These are phyloP conservation scores for Melanotaenia trifasciata DNA, from an alignment of 2,797 vertebrate genomes.

Conservation along the genomic window DNA sequence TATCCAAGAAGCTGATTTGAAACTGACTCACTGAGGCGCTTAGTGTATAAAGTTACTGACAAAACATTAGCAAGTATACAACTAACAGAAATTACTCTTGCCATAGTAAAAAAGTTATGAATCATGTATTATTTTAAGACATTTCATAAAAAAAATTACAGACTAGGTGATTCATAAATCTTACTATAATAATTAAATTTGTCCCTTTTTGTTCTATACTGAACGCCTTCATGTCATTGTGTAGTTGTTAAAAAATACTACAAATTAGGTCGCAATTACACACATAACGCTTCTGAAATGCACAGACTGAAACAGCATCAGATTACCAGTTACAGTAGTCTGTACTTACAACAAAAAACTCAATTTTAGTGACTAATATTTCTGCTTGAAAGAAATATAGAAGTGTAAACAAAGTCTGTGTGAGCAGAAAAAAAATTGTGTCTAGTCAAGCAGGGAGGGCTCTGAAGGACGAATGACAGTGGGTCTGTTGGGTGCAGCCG, in stretches of 20 bases:
- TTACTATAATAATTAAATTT: slow-evolving; percentile 34
- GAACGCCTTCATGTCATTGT: slow-evolving; percentile 20
- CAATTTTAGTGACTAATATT: slow-evolving; percentile 24
- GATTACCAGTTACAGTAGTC: slow-evolving; percentile 47
- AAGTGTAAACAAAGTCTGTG: slow-evolving; percentile 62
- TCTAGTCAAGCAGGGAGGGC: slow-evolving; percentile 93
- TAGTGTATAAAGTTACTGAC: slow-evolving; percentile 50
- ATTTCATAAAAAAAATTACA: slow-evolving; percentile 50
- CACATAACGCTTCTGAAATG: slow-evolving; percentile 57
- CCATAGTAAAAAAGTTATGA: slow-evolving; percentile 45
- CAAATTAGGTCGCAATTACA: slow-evolving; percentile 53
- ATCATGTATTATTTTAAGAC: slow-evolving; percentile 32
- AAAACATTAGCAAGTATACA: slow-evolving; percentile 45
- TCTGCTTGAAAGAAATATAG: slow-evolving; percentile 49
- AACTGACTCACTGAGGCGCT: slow-evolving; percentile 52
- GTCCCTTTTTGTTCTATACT: slow-evolving; percentile 56
- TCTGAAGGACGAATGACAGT: slow-evolving; percentile 93
- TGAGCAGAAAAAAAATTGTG: slow-evolving; percentile 16
- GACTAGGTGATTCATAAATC: slow-evolving; percentile 27
- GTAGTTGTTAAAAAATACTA: slow-evolving; percentile 47
- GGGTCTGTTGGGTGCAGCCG: slow-evolving; percentile 91
- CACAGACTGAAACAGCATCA: slow-evolving; percentile 58
- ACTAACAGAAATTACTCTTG: slow-evolving; percentile 11
- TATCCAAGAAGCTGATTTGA: slow-evolving; percentile 15
- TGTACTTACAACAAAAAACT: slow-evolving; percentile 35